Evolutionary conservation across 2,113 vertebrate genomes (phyloP).

Genomic region (Balaeniceps rex): DNA sequence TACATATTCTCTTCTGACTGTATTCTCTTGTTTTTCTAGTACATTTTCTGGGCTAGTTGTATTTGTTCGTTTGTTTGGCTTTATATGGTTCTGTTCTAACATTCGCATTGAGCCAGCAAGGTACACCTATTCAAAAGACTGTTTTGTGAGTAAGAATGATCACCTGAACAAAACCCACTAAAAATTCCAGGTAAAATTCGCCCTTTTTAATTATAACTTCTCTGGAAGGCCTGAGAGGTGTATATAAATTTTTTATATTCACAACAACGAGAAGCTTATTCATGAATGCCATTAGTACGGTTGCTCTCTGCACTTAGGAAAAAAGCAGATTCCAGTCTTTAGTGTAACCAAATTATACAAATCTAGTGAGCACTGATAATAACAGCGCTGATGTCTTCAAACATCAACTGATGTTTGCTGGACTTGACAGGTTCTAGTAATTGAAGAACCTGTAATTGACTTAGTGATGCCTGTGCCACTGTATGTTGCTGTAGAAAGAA

Average conservation of each 20-base stretch:
- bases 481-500: neutral
- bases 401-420: neutral
- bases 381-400: constrained; percentile 29
- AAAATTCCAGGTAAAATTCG: neutral
- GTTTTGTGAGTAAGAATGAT: neutral
- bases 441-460: constrained; percentile 34
- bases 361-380: constrained; percentile 20
- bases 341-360: constrained; percentile 39
- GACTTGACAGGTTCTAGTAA: constrained; percentile 29
- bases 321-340: constrained; percentile 32
- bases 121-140: neutral
- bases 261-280: neutral
- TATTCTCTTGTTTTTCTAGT: neutral
- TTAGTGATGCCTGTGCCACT: neutral
- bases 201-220: neutral
- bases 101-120: neutral
- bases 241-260: neutral
- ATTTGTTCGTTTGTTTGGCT: neutral
- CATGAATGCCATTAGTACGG: constrained; percentile 18
- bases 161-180: neutral
- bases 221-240: neutral
- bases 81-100: neutral
- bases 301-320: neutral
- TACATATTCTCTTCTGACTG: neutral
- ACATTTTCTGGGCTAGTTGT: neutral